A percentile compares a stretch with the other conserved stretches of the same genome.
phyloP scores from a whole-genome alignment of 2,888 invertebrate species.

The Tanytarsus gracilentus region DNA sequence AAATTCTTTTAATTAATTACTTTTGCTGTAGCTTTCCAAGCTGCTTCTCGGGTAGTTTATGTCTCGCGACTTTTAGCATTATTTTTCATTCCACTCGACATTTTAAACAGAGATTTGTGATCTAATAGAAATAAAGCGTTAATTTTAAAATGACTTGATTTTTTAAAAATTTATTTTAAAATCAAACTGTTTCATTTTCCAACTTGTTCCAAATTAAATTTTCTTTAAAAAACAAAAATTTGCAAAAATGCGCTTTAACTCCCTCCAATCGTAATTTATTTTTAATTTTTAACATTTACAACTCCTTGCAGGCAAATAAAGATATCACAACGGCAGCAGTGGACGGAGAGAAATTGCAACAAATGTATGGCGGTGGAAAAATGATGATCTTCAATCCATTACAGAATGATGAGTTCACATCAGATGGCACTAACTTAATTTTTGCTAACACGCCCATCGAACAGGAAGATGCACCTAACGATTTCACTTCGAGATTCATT shows the following conservation, averaged over 20 bases:
- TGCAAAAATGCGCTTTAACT: too few relatives aligned
- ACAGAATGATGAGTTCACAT: slow-evolving; percentile 12
- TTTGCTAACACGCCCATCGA: slow-evolving; percentile 21
- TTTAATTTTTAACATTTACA: slow-evolving; percentile 3
- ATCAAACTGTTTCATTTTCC: background rate
- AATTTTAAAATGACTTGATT: too few relatives aligned
- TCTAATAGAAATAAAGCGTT: background rate
- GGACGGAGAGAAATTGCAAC: slow-evolving; percentile 3
- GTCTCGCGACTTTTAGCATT: background rate
- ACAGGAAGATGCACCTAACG: slow-evolving; percentile 1
- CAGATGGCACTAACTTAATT: slow-evolving; percentile 23
- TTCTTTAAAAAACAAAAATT: background rate
- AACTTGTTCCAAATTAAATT: background rate
- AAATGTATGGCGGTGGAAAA: background rate
- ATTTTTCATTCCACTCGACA: background rate
- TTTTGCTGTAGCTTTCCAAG: slow-evolving; percentile 3
- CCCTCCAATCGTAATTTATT: background rate
- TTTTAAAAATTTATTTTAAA: background rate
- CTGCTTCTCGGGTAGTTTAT: background rate
- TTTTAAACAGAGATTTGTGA: background rate
- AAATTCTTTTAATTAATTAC: slow-evolving; percentile 27
- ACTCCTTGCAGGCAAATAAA: slow-evolving; percentile 20
- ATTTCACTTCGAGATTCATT: slow-evolving; percentile 11
- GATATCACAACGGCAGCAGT: slow-evolving; percentile 11
- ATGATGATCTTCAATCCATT: slow-evolving; percentile 21